Evolutionary conservation across 1,140 invertebrate species (phyloP), one percentile per base, ranked within the genome.

Genomic region (Rhyzopertha dominica): DNA sequence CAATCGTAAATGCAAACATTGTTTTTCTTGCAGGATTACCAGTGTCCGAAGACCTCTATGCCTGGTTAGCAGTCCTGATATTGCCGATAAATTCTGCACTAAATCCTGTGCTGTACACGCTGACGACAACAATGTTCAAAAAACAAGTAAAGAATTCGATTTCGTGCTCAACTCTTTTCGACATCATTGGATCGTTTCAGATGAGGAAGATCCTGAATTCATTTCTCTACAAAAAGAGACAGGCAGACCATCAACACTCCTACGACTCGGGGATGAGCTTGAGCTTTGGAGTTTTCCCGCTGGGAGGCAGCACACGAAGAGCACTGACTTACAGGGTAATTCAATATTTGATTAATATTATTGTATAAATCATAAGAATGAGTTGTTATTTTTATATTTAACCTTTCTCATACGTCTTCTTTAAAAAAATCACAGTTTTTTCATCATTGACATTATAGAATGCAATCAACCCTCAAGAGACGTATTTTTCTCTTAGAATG

Each of bases 41-140:
- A 0, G 73, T 73, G 39, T 65, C 66, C 22, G 65, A 68, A 18
- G 67, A 73, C 43, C 49, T 81, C 3, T 81, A 82, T 47, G 81
- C 80, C 13, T 82, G 79, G 75, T 61, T 84, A 41, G 82, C 80
- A 0, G 78, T 84, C 4, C 78, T 84, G 48, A 73, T 84, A 13
- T 58, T 85, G 20, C 82, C 82, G 0, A 77, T 85, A 5, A 85
- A 85, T 63, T 80, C 79, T 0, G 82, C 82, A 4, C 60, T 85
- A 5, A 85, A 85, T 65, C 82, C 82, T 0, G 67, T 84, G 10
- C 67, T 85, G 5, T 85, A 85, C 59, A 85, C 82, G 0, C 65
- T 85, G 23, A 81, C 81, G 1, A 81, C 79, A 8, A 75, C 72
- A 9, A 57, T 72, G 0, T 76, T 76, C 19, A 74, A 74, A 53